These are phyloP conservation scores for Hoplostethus atlanticus DNA, from an alignment of 2,797 vertebrate genomes.

Conservation along the genomic window DNA sequence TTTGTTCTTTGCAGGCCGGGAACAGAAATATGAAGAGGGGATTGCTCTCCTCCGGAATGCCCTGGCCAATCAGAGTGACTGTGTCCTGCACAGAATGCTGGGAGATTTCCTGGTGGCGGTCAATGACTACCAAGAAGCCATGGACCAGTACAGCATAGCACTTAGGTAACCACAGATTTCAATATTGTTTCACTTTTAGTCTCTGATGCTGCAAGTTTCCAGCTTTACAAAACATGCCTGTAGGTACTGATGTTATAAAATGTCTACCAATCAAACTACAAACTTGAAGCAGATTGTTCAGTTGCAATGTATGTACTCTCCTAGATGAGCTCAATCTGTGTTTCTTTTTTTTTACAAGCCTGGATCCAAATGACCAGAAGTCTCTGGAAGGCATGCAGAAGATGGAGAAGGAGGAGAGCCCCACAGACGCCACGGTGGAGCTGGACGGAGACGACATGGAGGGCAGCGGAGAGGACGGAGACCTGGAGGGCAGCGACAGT, in stretches of 20 bases:
- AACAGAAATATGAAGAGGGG: constrained; percentile 97
- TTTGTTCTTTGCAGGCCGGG: constrained; percentile 87
- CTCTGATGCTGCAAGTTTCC: not conserved
- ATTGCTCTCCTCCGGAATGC: constrained; percentile 94
- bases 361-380: constrained; percentile 99
- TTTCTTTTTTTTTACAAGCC: constrained; percentile 73
- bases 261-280: not conserved
- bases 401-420: constrained; percentile 99
- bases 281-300: not conserved
- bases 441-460: constrained; percentile 99
- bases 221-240: not conserved
- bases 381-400: constrained; percentile 99
- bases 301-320: not conserved
- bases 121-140: constrained; percentile 97
- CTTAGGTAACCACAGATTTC: constrained; percentile 64
- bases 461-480: constrained; percentile 97
- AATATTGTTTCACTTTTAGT: not conserved
- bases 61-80: constrained; percentile 97
- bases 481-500: constrained; percentile 98
- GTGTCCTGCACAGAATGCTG: constrained; percentile 96
- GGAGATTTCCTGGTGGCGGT: constrained; percentile 98
- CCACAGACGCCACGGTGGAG: constrained; percentile 96
- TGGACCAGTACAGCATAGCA: constrained; percentile 99
- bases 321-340: not conserved
- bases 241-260: not conserved